Evolutionary conservation across 1,140 invertebrate genomes (phyloP), one percentile per base, ranked within the genome.

Genomic region (Aphelinus certus): DNA sequence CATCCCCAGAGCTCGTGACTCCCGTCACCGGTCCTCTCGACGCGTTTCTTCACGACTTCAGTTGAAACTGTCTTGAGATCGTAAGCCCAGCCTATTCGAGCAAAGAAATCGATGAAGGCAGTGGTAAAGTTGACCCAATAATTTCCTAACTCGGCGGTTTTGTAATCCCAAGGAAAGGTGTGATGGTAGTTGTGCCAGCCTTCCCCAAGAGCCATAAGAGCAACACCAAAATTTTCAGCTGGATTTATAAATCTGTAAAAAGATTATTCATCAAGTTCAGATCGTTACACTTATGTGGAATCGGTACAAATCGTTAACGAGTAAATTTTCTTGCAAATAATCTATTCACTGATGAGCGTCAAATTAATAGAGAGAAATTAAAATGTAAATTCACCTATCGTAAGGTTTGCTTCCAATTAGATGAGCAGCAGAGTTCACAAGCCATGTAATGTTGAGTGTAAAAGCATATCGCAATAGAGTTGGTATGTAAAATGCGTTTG

Each of bases 151-250:
- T 96, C 95, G 3, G 94, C 90, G 2, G 95, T 93, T 83, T 95
- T 95, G 89, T 97, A 97, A 83, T 98, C 97, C 92, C 95, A 95
- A 0, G 97, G 97, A 88, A 98, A 98, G 0, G 94, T 94, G 87
- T 98, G 97, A 84, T 98, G 97, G 86, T 97, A 98, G 86, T 98
- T 98, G 84, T 98, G 96, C 92, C 95, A 97, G 2, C 96, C 96
- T 88, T 96, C 95, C 0, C 95, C 95, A 5, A 94, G 86, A 1
- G 94, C 92, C 62, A 93, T 89, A 0, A 94, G 69, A 0, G 94
- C 90, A 0, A 95, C 94, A 0, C 89, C 86, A 6, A 89, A 85
- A 80, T 95, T 95, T 85, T 96, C 91, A 0, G 92, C 85, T 2
- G 95, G 94, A 82, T 93, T 94, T 76, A 95, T 95, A 78, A 83